Evolutionary conservation across 2,113 vertebrate species (phyloP), one percentile per base, ranked within the genome.

Genomic region (Athene noctua): DNA sequence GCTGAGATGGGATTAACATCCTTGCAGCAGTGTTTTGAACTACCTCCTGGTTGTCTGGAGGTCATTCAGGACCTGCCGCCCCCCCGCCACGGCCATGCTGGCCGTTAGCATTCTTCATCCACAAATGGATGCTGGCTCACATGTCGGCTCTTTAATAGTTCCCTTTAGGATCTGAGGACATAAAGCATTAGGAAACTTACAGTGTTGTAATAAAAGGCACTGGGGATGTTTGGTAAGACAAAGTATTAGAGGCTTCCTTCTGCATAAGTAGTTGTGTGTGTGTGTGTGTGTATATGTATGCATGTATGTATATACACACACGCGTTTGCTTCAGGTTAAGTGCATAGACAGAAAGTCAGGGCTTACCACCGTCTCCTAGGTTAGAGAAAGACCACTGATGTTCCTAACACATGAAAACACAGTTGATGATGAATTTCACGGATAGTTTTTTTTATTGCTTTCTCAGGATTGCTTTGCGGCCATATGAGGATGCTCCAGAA

Each of bases 71-170:
- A 80, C 77, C 83, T 86, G 65, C 36, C 0, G 0, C 57, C 59
- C 59, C 67, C 54, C 36, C 0, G 1, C 67, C 1, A 5, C 0
- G 2, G 66, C 87, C 13, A 18, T 9, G 75, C 61, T 0, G 11
- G 34, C 88, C 6, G 6, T 68, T 73, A 9, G 62, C 78, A 68
- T 97, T 95, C 96, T 91, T 95, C 84, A 90, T 92, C 92, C 78
- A 44, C 89, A 95, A 89, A 95, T 94, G 95, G 91, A 85, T 81
- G 88, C 92, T 90, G 86, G 44, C 80, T 86, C 91, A 79, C 89
- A 68, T 4, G 0, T 7, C 11, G 1, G 70, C 67, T 40, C 66
- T 68, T 67, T 80, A 85, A 90, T 34, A 51, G 78, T 38, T 82
- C 74, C 70, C 74, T 87, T 94, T 44, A 88, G 95, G 52, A 54